Conservation (phyloP, 2,797 vertebrate species). For the Masticophis lateralis region DNA sequence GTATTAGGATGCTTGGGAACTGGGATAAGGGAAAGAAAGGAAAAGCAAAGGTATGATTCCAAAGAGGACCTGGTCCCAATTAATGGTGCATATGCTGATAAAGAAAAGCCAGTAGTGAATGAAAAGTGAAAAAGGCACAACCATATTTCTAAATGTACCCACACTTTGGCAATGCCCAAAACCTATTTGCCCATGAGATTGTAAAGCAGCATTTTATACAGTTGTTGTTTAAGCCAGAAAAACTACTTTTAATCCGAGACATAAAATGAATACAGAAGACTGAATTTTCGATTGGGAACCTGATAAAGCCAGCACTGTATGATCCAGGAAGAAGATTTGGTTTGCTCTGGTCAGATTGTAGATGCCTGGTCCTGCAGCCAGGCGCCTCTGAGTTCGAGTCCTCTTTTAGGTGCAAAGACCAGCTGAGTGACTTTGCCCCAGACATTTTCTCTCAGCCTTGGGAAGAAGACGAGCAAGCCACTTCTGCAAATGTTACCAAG, state of each 20-base stretch:
- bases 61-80: not conserved
- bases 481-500: not conserved
- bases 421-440: not conserved
- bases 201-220: not conserved
- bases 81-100: not conserved
- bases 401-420: not conserved
- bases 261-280: too few species aligned
- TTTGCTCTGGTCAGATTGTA: not conserved
- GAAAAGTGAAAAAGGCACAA: not conserved
- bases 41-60: not conserved
- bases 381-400: not conserved
- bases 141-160: not conserved
- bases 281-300: too few species aligned
- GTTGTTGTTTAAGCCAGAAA: not conserved
- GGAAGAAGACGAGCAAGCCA: not conserved
- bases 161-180: not conserved
- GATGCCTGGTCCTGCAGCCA: not conserved
- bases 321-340: not conserved
- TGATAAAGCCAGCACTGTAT: too few species aligned
- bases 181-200: not conserved
- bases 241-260: not conserved
- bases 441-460: not conserved
- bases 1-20: not conserved
- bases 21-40: not conserved
- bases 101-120: not conserved